Base-by-base conservation (phyloP, 2,888 invertebrate genomes). In the Tetheella fluctuosa region DNA sequence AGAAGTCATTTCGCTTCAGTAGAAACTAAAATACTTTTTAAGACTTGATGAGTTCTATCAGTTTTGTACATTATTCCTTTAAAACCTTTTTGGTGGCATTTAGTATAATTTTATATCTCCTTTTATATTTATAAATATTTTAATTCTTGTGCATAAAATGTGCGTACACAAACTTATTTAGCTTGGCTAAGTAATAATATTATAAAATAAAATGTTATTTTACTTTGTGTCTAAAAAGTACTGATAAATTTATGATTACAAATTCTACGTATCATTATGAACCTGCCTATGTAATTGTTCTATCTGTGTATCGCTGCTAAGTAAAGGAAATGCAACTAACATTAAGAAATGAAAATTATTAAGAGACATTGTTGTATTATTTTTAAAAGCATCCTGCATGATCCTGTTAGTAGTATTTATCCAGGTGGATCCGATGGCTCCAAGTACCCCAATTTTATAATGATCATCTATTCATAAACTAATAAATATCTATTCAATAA, bases 301-400 rank as follows among this genome's bases (percentile, higher is more conserved):
- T 71, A 68, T 70, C 67, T 71, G 62, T 81, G 69, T 83, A 78
- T 74, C 77, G 72, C 80, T 77, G 74, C 68, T 81, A 83, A 79
- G 79, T 79, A 79, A 84, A 79, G 79, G 48, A 81, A 86, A 84
- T 82, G 74, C 69, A 77, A 86, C 78, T 88, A 87, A 88, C 80
- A 81, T 78, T 84, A 84, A 85, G 77, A 74, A 68, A 74, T 70
- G 71, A 67, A 70, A 34, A 34, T 34, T 34, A 34, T 34, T 1
- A 34, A 13, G 3, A 71, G 52, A 56, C 48, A 34, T 52, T 1
- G 54, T 56, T 54, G 61, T 65, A 59, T 65, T 58, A 55, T 61
- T 63, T 48, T 3, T n/a, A 0, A 10, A 39, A 39, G n/a, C 15
- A 37, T 34, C 37, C 37, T 37, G 15, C 15, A 30, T 30, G 30